A percentile compares a stretch with the other conserved stretches of the same genome.
These are phyloP conservation scores for Cryptocheilus praepositus DNA, from an alignment of 2,888 invertebrate species.

Conservation along the genomic window DNA sequence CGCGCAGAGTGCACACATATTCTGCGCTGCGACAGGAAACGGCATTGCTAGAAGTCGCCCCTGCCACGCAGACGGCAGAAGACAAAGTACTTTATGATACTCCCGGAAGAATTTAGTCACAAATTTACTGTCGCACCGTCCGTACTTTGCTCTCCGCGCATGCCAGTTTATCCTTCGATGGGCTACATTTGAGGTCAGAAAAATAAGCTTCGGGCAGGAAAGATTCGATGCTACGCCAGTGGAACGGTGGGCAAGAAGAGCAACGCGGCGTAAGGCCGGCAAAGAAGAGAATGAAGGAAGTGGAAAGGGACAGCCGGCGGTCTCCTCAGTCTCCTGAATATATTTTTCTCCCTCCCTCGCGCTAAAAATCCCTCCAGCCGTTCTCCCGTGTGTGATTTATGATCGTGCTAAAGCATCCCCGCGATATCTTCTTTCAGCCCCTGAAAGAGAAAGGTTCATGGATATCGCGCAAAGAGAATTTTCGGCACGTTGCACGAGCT, in stretches of 20 bases:
- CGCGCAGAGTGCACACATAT: too few relatives aligned
- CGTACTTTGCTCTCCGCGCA: too few relatives aligned
- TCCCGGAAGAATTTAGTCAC: not conserved
- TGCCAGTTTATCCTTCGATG: too few relatives aligned
- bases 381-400: slow-evolving; percentile 57
- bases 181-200: too few relatives aligned
- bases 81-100: not conserved
- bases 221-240: too few relatives aligned
- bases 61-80: not conserved
- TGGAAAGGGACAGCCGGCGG: not conserved
- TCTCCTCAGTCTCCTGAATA: slow-evolving; percentile 24
- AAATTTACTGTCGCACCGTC: too few relatives aligned
- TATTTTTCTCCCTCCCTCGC: slow-evolving; percentile 13
- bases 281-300: not conserved
- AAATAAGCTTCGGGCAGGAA: not conserved
- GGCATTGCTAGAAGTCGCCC: too few relatives aligned
- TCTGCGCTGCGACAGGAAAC: too few relatives aligned
- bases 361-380: slow-evolving; percentile 1
- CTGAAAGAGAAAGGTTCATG: too few relatives aligned
- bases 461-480: too few relatives aligned
- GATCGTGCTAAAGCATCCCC: slow-evolving; percentile 50
- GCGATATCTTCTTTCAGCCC: slow-evolving; percentile 43
- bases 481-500: too few relatives aligned
- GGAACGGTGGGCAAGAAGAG: not conserved
- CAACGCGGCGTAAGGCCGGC: not conserved